phyloP scores from a whole-genome alignment of 2,888 invertebrate species.

The Polyommatus iphigenia region DNA sequence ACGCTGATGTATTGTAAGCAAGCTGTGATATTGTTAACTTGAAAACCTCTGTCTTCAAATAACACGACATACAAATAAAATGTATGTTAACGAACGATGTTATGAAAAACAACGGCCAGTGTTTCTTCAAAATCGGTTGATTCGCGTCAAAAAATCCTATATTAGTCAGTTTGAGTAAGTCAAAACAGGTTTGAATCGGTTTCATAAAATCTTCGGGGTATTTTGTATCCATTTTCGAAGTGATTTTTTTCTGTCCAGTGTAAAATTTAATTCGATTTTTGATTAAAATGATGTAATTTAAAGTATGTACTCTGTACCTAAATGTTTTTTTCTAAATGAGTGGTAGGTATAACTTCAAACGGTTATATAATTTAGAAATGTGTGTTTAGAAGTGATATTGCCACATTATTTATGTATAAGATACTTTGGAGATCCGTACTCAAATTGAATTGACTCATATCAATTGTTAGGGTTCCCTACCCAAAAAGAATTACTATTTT shows the following conservation, averaged over 20 bases:
- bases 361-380: neutral
- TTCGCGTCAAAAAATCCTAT: conserved; percentile 40
- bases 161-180: conserved; percentile 39
- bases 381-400: neutral
- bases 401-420: neutral
- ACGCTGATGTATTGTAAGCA: conserved; percentile 38
- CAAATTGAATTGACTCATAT: neutral
- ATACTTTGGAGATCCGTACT: neutral
- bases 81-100: conserved; percentile 34
- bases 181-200: conserved; percentile 40
- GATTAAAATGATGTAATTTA: no score
- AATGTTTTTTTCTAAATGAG: no score
- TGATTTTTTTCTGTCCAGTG: no score
- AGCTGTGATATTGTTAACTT: conserved; percentile 38
- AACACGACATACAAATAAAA: conserved; percentile 33
- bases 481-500: no score
- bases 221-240: conserved; percentile 36
- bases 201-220: conserved; percentile 40
- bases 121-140: conserved; percentile 34
- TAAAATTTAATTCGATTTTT: no score
- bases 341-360: neutral
- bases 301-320: no score
- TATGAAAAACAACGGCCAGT: conserved; percentile 38
- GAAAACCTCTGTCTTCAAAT: conserved; percentile 32
- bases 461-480: no score